Percentiles rank a stretch among this genome's conserved stretches.
phyloP scores from a whole-genome alignment of 1,140 invertebrate genomes.

The Pantala flavescens region DNA sequence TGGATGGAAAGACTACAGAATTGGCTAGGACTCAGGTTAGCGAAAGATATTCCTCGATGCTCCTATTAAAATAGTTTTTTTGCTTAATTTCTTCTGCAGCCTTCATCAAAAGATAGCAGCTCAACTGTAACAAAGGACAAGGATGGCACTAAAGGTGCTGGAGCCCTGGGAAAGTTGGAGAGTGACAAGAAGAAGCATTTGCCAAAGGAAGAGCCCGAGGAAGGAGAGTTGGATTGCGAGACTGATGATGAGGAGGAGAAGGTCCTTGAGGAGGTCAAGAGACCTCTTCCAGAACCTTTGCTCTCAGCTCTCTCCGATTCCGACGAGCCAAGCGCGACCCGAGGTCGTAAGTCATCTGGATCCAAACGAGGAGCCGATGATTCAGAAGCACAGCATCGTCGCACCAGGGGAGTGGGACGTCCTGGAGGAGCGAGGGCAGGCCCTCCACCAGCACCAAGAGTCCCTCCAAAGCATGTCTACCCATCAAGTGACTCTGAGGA shows the following conservation, averaged over 20 bases:
- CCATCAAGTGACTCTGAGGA: slow-evolving; percentile 16
- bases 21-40: too few species aligned
- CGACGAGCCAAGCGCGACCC: slow-evolving; percentile 33
- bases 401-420: slow-evolving; percentile 31
- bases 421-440: slow-evolving; percentile 22
- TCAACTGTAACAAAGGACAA: not conserved
- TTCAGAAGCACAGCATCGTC: not conserved
- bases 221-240: slow-evolving; percentile 32
- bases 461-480: slow-evolving; percentile 30
- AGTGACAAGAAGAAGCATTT: slow-evolving; percentile 21
- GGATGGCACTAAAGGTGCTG: slow-evolving; percentile 30
- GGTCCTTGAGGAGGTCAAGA: slow-evolving; percentile 33
- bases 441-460: slow-evolving; percentile 23
- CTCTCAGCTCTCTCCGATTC: slow-evolving; percentile 32
- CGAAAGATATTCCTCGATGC: too few species aligned
- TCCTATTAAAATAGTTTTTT: not conserved
- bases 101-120: not conserved
- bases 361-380: slow-evolving; percentile 22
- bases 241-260: slow-evolving; percentile 31
- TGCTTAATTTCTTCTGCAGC: not conserved
- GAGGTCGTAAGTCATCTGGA: slow-evolving; percentile 29
- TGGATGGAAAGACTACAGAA: too few species aligned
- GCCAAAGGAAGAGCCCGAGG: slow-evolving; percentile 28
- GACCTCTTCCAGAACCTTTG: slow-evolving; percentile 30
- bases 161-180: slow-evolving; percentile 21